These are phyloP conservation scores for Sarcophaga subvicina DNA, from an alignment of 2,888 invertebrate species.

Conservation along the genomic window DNA sequence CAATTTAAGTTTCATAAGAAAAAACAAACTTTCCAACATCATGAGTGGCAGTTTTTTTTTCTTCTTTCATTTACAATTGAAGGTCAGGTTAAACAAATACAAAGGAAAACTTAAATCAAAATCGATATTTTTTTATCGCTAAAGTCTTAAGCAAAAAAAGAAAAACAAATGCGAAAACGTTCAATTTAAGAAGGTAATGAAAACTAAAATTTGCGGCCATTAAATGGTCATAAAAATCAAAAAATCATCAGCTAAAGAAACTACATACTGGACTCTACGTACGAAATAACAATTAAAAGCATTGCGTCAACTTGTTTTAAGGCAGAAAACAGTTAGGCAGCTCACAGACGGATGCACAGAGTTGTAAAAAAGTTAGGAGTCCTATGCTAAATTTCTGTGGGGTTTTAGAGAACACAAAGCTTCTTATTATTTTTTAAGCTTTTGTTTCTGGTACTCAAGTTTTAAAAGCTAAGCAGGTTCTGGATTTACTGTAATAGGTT, in stretches of 20 bases:
- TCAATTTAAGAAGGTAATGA: not conserved
- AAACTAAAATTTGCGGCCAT: slow-evolving; percentile 33
- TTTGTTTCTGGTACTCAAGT: too few species aligned
- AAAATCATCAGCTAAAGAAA: slow-evolving; percentile 3
- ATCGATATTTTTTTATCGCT: not conserved
- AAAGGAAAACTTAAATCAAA: not conserved
- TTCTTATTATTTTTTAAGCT: too few species aligned
- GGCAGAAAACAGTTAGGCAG: not conserved
- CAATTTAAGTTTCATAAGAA: not conserved
- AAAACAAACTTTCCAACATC: slow-evolving; percentile 3
- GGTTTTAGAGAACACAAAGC: too few species aligned
- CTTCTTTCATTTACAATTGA: slow-evolving; percentile 30
- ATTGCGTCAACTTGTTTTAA: not conserved
- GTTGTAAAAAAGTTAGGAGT: too few species aligned
- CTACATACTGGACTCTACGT: too few species aligned
- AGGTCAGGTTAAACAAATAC: slow-evolving; percentile 49
- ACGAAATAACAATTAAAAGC: not conserved
- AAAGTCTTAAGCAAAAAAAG: not conserved
- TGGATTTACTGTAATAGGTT: too few species aligned
- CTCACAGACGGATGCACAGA: too few species aligned
- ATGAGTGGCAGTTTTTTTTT: not conserved
- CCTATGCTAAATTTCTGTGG: too few species aligned
- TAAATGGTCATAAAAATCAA: slow-evolving; percentile 37
- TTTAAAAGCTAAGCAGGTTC: too few species aligned
- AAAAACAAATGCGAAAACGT: not conserved